A percentile compares a stretch with the other conserved stretches of the same genome.
phyloP scores from a whole-genome alignment of 2,113 vertebrate genomes.

The Tautogolabrus adspersus region DNA sequence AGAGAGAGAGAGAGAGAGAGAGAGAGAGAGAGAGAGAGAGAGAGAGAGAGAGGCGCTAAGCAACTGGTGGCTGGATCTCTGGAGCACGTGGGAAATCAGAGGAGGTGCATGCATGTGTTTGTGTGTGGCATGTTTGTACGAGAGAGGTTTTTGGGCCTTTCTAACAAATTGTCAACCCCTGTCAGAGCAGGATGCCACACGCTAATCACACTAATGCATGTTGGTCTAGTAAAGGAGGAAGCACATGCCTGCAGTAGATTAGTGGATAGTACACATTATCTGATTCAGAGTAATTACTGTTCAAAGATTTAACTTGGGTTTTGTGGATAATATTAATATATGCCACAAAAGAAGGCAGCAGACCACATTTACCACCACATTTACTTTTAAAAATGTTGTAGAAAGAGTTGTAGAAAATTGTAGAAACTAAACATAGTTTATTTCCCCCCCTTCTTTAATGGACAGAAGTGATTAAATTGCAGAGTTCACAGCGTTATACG shows the following conservation, averaged over 20 bases:
- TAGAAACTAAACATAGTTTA: no score
- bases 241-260: constrained; percentile 33
- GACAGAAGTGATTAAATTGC: no score
- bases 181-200: constrained; percentile 46
- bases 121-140: not conserved
- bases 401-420: no score
- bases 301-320: no score
- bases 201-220: constrained; percentile 56
- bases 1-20: constrained; percentile 37
- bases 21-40: constrained; percentile 40
- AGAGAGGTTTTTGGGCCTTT: constrained; percentile 31
- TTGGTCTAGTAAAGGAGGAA: constrained; percentile 44
- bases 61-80: constrained; percentile 61
- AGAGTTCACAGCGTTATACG: no score
- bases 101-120: not conserved
- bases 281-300: constrained; percentile 11
- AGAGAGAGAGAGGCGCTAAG: constrained; percentile 38
- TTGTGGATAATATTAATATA: no score
- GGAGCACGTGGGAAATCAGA: constrained; percentile 59
- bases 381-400: no score
- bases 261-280: constrained; percentile 53
- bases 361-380: no score
- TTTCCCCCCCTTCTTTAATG: no score
- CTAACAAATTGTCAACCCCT: constrained; percentile 29
- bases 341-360: no score